Evolutionary conservation across 2,797 vertebrate species (phyloP).

Genomic region (Ispidina picta): DNA sequence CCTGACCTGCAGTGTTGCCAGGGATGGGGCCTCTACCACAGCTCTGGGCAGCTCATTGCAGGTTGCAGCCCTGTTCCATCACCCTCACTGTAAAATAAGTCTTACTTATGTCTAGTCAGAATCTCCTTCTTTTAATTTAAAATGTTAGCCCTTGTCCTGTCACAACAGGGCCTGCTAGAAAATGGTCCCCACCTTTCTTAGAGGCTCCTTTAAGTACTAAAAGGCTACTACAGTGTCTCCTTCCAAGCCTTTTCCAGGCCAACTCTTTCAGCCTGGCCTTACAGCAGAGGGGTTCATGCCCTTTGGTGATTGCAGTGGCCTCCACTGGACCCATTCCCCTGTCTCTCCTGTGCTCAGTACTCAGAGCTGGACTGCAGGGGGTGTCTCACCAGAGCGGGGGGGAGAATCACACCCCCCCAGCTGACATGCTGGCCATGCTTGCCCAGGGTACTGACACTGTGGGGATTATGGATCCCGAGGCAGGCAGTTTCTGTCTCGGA

Average conservation of each 20-base stretch:
- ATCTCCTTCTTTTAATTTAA: background rate
- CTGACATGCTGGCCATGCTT: background rate
- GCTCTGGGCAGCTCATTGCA: background rate
- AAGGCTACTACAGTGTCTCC: too few species aligned
- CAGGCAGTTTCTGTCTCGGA: background rate
- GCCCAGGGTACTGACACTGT: background rate
- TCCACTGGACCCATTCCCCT: too few species aligned
- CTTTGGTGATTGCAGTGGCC: background rate
- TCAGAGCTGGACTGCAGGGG: background rate
- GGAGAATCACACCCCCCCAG: background rate
- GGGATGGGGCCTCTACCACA: too few species aligned
- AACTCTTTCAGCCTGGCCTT: background rate
- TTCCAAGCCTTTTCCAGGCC: background rate
- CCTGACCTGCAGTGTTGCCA: background rate
- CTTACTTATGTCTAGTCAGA: too few species aligned
- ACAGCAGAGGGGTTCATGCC: background rate
- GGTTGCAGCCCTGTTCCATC: background rate
- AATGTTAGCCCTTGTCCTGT: background rate
- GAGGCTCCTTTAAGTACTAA: too few species aligned
- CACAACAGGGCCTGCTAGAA: background rate
- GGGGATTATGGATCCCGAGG: too few species aligned
- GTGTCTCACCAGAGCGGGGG: background rate
- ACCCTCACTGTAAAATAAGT: background rate
- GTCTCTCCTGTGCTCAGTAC: too few species aligned
- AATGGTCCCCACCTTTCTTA: too few species aligned